A percentile compares a stretch with the other conserved stretches of the same genome.
phyloP scores from a whole-genome alignment of 1,140 invertebrate genomes.

The Drosophila tropicalis region DNA sequence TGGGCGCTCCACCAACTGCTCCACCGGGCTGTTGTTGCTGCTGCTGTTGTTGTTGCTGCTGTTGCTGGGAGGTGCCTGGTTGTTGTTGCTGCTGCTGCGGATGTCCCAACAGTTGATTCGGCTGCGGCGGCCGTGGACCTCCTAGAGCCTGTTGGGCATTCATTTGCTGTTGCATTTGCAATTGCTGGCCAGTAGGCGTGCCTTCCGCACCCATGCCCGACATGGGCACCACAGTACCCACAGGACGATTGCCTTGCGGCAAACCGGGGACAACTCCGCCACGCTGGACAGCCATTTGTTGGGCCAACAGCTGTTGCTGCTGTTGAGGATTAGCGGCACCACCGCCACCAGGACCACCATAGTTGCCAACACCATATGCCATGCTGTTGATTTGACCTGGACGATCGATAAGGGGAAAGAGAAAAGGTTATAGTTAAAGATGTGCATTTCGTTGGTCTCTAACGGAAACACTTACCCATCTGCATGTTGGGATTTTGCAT shows the following conservation, averaged over 20 bases:
- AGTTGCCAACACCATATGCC: constrained; percentile 78
- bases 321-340: constrained; percentile 65
- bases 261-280: constrained; percentile 84
- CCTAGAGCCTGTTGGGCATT: constrained; percentile 80
- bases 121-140: constrained; percentile 64
- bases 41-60: constrained; percentile 38
- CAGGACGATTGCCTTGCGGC: constrained; percentile 83
- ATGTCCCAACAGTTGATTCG: constrained; percentile 71
- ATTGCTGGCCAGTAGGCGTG: constrained; percentile 82
- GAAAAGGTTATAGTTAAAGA: neutral
- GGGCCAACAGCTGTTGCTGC: constrained; percentile 71
- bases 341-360: constrained; percentile 66
- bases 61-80: constrained; percentile 69
- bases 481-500: constrained; percentile 83
- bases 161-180: constrained; percentile 83
- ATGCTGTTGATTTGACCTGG: constrained; percentile 78
- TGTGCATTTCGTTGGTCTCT: no score
- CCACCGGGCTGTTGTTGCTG: constrained; percentile 3
- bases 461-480: constrained; percentile 60
- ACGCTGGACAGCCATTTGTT: constrained; percentile 81
- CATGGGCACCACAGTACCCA: constrained; percentile 75
- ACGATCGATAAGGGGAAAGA: neutral
- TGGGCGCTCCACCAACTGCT: constrained; percentile 21
- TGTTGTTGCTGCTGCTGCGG: constrained; percentile 62
- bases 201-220: constrained; percentile 83